Percentiles rank a stretch among this genome's conserved stretches.
These are phyloP conservation scores for Uropsilus gracilis DNA, from an alignment of 2,113 vertebrate genomes.

Conservation along the genomic window DNA sequence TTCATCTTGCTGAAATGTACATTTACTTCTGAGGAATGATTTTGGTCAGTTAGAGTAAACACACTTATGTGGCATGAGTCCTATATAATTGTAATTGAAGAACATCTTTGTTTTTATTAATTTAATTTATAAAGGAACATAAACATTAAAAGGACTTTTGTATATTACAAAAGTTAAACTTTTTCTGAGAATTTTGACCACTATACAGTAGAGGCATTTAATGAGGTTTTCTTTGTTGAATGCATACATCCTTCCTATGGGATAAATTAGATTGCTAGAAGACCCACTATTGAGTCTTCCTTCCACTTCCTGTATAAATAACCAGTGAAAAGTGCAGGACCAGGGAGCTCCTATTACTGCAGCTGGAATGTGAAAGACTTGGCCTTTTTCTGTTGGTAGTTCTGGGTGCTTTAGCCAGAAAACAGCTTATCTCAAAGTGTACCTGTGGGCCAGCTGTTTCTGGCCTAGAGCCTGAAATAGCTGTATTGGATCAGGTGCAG, in stretches of 20 bases:
- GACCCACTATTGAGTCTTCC: not conserved
- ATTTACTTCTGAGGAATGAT: not conserved
- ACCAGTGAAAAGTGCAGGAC: not conserved
- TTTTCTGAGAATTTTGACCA: not conserved
- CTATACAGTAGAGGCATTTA: not conserved
- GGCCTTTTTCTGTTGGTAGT: not conserved
- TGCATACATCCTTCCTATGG: not conserved
- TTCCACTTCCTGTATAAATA: not conserved
- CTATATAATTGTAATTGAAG: not conserved
- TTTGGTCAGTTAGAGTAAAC: not conserved
- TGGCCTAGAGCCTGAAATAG: not conserved
- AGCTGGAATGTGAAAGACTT: not conserved
- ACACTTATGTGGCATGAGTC: not conserved
- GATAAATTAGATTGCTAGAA: not conserved
- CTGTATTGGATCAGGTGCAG: not conserved
- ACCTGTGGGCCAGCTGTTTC: not conserved
- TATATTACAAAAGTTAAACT: not conserved
- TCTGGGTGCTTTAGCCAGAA: not conserved
- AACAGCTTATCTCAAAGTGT: not conserved
- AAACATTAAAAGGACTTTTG: not conserved
- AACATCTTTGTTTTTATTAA: not conserved
- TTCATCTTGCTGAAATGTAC: not conserved
- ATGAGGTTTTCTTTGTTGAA: not conserved
- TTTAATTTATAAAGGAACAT: slow-evolving; percentile 11
- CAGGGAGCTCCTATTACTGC: not conserved